Conservation (phyloP, 1,140 invertebrate species). For the Bombus superbus region DNA sequence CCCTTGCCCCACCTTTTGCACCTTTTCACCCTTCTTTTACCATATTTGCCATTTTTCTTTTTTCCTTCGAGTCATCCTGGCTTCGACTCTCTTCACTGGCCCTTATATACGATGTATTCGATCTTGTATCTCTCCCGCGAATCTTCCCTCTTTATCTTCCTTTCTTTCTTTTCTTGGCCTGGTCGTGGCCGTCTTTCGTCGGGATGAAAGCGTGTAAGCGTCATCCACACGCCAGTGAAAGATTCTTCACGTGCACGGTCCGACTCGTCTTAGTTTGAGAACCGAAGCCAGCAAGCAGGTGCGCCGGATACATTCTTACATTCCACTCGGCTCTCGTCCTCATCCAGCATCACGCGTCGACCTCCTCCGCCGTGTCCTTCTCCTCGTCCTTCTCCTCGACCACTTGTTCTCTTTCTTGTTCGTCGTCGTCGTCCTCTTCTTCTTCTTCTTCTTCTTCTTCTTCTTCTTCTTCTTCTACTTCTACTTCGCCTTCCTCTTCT, state of each 20-base stretch:
- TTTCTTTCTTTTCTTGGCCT: neutral
- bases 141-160: neutral
- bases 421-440: neutral
- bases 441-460: neutral
- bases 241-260: constrained; percentile 40
- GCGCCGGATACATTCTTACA: constrained; percentile 69
- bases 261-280: constrained; percentile 61
- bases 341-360: constrained; percentile 69
- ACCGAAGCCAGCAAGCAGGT: constrained; percentile 67
- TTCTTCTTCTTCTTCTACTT: constrained; percentile 2
- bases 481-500: neutral
- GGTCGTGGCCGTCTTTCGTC: neutral
- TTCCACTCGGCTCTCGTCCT: constrained; percentile 65
- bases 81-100: neutral
- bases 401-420: constrained; percentile 36
- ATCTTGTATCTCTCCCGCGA: neutral
- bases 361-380: constrained; percentile 54
- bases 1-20: neutral
- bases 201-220: neutral
- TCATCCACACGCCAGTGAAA: constrained; percentile 51
- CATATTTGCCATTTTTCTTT: neutral
- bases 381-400: constrained; percentile 16
- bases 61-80: neutral
- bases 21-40: neutral
- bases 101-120: neutral